Percentiles rank a stretch among this genome's conserved stretches.
phyloP scores from a whole-genome alignment of 2,888 invertebrate species.

The Acanthosoma haemorrhoidale region DNA sequence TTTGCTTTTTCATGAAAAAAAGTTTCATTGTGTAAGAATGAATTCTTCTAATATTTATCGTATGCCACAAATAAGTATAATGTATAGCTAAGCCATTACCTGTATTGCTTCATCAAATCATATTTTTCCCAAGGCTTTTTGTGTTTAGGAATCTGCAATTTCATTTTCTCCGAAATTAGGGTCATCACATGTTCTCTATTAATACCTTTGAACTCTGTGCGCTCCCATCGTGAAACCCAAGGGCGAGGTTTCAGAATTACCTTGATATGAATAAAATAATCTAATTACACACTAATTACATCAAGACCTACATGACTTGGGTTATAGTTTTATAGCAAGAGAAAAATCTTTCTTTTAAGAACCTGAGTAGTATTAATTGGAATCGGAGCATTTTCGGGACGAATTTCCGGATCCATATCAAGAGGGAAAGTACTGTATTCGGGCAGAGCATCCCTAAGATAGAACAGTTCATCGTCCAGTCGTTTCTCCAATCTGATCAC shows the following conservation, averaged over 20 bases:
- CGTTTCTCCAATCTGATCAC: constrained; percentile 88
- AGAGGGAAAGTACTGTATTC: constrained; percentile 89
- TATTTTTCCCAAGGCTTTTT: constrained; percentile 79
- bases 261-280: constrained; percentile 44
- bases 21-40: background rate
- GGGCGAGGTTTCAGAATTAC: constrained; percentile 73
- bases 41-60: constrained; percentile 4
- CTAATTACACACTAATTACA: no score
- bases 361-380: constrained; percentile 73
- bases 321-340: no score
- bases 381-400: constrained; percentile 69
- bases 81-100: constrained; percentile 50
- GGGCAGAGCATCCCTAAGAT: constrained; percentile 81
- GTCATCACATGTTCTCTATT: constrained; percentile 54
- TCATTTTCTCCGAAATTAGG: constrained; percentile 51
- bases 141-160: constrained; percentile 44
- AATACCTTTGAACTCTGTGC: constrained; percentile 69
- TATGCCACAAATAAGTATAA: background rate
- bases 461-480: constrained; percentile 80
- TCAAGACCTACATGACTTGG: no score
- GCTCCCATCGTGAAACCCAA: constrained; percentile 88
- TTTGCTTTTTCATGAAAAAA: no score
- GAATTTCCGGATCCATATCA: constrained; percentile 80
- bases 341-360: constrained; percentile 2
- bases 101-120: constrained; percentile 90